These are phyloP conservation scores for Unio delphinus DNA, from an alignment of 2,888 invertebrate genomes.

Conservation along the genomic window DNA sequence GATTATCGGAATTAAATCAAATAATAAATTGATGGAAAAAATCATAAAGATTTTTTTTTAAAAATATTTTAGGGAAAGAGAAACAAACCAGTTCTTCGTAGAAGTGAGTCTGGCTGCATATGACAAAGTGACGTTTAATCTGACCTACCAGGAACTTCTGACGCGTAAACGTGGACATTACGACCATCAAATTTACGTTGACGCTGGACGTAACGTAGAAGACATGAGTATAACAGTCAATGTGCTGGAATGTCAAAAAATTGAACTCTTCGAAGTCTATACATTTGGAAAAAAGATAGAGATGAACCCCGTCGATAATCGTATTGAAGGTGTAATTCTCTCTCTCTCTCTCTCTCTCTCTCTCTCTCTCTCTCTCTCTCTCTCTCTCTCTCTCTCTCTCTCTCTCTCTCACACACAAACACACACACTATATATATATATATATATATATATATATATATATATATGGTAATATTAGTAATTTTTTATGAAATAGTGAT, in stretches of 20 bases:
- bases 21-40: too few relatives aligned
- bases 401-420: too few relatives aligned
- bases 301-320: too few relatives aligned
- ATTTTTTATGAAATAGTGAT: too few relatives aligned
- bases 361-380: too few relatives aligned
- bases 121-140: conserved; percentile 78
- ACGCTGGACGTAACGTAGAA: conserved; percentile 78
- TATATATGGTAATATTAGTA: too few relatives aligned
- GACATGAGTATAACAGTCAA: conserved; percentile 78
- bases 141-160: conserved; percentile 81
- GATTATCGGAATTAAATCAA: too few relatives aligned
- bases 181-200: conserved; percentile 79
- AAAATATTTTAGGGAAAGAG: conserved; percentile 68
- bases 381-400: too few relatives aligned
- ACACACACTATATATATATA: too few relatives aligned
- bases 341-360: too few relatives aligned
- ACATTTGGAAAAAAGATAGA: conserved; percentile 72
- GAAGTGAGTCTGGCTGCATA: conserved; percentile 78
- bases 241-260: conserved; percentile 77
- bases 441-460: too few relatives aligned
- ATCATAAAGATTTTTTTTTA: neutral
- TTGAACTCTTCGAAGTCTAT: conserved; percentile 77
- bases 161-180: conserved; percentile 79
- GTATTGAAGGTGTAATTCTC: too few relatives aligned
- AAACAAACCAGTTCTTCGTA: conserved; percentile 80